phyloP scores from a whole-genome alignment of 2,797 vertebrate species.

The Varecia variegata region DNA sequence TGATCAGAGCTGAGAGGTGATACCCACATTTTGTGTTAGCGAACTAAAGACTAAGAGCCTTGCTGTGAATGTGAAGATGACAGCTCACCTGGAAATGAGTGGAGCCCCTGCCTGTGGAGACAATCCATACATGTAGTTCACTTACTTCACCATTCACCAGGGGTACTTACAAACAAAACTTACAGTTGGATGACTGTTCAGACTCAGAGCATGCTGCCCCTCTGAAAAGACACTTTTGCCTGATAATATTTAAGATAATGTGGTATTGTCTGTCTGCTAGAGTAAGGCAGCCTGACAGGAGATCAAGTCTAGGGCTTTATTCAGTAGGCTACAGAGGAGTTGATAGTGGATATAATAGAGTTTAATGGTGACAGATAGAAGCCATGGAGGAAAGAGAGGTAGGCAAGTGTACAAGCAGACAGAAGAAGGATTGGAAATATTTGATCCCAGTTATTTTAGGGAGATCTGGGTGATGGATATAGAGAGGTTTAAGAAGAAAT shows the following conservation, averaged over 20 bases:
- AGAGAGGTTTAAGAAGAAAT: conserved; percentile 35
- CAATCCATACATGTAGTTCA: neutral
- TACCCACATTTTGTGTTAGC: neutral
- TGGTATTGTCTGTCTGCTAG: neutral
- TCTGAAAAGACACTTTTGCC: neutral
- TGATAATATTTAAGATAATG: neutral
- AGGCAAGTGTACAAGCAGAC: neutral
- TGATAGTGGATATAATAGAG: neutral
- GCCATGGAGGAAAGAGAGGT: neutral
- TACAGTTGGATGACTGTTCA: neutral
- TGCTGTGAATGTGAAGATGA: neutral
- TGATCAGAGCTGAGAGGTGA: neutral
- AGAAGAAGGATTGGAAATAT: neutral
- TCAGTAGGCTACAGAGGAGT: neutral
- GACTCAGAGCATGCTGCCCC: neutral
- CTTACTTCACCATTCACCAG: neutral
- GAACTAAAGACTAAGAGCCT: neutral
- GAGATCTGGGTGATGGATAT: neutral
- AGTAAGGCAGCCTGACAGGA: neutral
- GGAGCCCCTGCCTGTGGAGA: neutral
- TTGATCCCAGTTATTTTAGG: conserved; percentile 1
- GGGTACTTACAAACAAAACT: neutral
- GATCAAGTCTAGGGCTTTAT: neutral
- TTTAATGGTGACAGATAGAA: conserved; percentile 3
- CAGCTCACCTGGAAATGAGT: neutral